phyloP scores from a whole-genome alignment of 2,113 vertebrate genomes.

The Epinephelus cyanopodus region DNA sequence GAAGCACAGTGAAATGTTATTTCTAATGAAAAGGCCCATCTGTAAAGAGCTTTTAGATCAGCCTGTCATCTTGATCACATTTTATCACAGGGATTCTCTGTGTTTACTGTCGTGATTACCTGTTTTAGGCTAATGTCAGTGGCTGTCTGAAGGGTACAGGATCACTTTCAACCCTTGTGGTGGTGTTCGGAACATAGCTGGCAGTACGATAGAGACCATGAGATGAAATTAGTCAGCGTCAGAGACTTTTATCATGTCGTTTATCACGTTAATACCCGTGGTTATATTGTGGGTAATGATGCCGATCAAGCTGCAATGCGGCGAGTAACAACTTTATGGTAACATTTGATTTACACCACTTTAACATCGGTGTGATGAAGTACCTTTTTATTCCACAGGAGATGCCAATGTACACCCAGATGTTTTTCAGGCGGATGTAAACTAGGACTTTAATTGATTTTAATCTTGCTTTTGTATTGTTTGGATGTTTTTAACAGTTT shows the following conservation, averaged over 20 bases:
- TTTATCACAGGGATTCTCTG: neutral
- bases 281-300: neutral
- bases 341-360: too few species aligned
- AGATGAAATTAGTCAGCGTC: neutral
- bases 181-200: neutral
- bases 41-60: too few species aligned
- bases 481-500: neutral
- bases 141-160: too few species aligned
- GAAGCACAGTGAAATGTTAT: too few species aligned
- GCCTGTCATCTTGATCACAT: too few species aligned
- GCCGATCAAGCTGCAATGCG: neutral
- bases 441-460: neutral
- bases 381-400: neutral
- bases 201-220: neutral
- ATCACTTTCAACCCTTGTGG: too few species aligned
- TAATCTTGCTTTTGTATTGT: neutral
- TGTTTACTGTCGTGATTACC: neutral
- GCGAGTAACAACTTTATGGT: neutral
- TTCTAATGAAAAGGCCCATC: too few species aligned
- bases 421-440: too few species aligned
- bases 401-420: too few species aligned
- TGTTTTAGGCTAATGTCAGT: neutral
- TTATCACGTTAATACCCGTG: neutral
- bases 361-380: neutral
- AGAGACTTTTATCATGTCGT: neutral